Evolutionary conservation across 2,797 vertebrate genomes (phyloP).

Genomic region (Acanthiza pusilla): DNA sequence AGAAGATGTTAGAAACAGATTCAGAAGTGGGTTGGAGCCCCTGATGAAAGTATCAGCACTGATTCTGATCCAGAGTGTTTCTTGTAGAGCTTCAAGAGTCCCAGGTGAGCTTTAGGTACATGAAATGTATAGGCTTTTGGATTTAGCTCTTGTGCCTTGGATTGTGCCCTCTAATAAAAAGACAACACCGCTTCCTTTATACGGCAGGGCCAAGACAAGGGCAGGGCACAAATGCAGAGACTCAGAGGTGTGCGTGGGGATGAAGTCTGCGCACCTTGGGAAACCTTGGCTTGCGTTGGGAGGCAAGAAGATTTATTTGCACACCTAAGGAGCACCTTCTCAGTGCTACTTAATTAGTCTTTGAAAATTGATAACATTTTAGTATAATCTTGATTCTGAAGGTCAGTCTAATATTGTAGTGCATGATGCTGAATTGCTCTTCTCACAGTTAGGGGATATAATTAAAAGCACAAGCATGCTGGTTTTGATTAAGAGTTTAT

Average conservation of each 20-base stretch:
- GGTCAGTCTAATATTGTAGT: slow-evolving; percentile 43
- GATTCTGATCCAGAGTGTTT: background rate
- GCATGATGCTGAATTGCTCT: slow-evolving; percentile 29
- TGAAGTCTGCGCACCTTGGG: background rate
- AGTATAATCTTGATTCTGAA: slow-evolving; percentile 35
- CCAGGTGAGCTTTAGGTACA: background rate
- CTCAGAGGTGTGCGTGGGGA: background rate
- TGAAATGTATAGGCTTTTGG: background rate
- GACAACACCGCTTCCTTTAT: background rate
- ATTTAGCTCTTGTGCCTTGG: background rate
- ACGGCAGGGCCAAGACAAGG: background rate
- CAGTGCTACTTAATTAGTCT: background rate
- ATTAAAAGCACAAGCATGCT: slow-evolving; percentile 23
- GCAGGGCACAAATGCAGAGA: background rate
- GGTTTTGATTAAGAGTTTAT: slow-evolving; percentile 30
- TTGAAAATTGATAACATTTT: slow-evolving; percentile 28
- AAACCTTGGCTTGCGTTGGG: background rate
- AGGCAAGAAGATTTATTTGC: background rate
- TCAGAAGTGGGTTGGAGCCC: background rate
- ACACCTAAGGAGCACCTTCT: background rate
- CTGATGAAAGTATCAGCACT: background rate
- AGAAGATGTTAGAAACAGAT: background rate
- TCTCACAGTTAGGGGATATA: slow-evolving; percentile 39
- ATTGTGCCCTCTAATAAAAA: background rate
- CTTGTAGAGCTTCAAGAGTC: background rate